Conservation (phyloP, 2,113 vertebrate genomes). For the Pimephales promelas region DNA sequence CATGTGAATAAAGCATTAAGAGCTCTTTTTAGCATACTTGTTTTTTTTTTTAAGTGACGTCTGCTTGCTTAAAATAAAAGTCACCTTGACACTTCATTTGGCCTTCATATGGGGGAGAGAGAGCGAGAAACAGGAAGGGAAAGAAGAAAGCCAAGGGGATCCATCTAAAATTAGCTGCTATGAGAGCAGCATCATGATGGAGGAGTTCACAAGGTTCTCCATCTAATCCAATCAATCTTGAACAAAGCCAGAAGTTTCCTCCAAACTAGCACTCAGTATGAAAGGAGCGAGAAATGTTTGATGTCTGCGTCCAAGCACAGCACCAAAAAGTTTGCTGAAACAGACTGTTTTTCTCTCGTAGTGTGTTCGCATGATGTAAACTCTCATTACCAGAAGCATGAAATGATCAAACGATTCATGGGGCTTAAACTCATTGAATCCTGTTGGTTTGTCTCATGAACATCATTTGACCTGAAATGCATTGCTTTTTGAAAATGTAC, state of each 20-base stretch:
- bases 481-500: not conserved
- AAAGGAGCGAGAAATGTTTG: slow-evolving; percentile 16
- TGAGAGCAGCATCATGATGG: not conserved
- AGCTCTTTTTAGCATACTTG: not conserved
- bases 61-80: slow-evolving; percentile 13
- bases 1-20: not conserved
- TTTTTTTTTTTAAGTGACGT: not conserved
- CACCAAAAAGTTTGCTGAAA: slow-evolving; percentile 18
- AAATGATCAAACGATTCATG: slow-evolving; percentile 26
- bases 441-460: slow-evolving; percentile 8
- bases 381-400: slow-evolving; percentile 6
- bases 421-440: slow-evolving; percentile 2
- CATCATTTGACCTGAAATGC: slow-evolving; percentile 17
- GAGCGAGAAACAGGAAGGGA: not conserved
- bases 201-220: slow-evolving; percentile 11
- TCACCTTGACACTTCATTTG: not conserved
- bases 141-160: slow-evolving; percentile 7
- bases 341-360: not conserved
- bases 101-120: not conserved
- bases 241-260: slow-evolving; percentile 42
- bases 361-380: not conserved
- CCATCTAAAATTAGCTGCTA: slow-evolving; percentile 24
- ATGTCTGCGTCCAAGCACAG: slow-evolving; percentile 25
- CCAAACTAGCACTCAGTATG: slow-evolving; percentile 32
- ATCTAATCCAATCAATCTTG: slow-evolving; percentile 39